Percentiles rank a stretch among this genome's conserved stretches.
phyloP scores from a whole-genome alignment of 1,140 invertebrate genomes.

The Drosophila lacteicornis region DNA sequence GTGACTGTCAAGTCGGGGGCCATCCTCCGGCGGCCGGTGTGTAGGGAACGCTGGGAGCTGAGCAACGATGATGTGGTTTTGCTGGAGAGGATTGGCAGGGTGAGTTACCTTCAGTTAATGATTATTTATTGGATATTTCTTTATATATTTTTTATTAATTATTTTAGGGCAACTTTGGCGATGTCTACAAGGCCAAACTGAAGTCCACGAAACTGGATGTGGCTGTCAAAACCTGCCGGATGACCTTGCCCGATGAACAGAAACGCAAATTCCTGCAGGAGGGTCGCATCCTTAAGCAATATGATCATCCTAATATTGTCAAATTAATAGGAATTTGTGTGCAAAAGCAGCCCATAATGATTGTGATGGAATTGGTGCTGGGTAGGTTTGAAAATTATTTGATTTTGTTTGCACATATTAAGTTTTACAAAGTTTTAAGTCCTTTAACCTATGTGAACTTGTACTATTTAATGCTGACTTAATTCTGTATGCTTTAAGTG shows the following conservation, averaged over 20 bases:
- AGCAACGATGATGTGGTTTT: slow-evolving; percentile 98
- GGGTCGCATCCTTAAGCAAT: slow-evolving; percentile 97
- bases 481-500: background rate
- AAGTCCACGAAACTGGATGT: slow-evolving; percentile 93
- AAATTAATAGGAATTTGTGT: slow-evolving; percentile 99
- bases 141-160: background rate
- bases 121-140: background rate
- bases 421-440: background rate
- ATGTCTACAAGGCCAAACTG: slow-evolving; percentile 96
- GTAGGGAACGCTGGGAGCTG: slow-evolving; percentile 97
- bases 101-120: slow-evolving; percentile 85
- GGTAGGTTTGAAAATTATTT: slow-evolving; percentile 25
- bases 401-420: background rate
- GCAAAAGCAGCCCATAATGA: slow-evolving; percentile 99
- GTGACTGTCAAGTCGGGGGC: slow-evolving; percentile 97
- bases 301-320: slow-evolving; percentile 98
- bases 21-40: slow-evolving; percentile 93
- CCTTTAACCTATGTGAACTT: background rate
- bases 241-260: slow-evolving; percentile 97
- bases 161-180: slow-evolving; percentile 97
- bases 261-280: slow-evolving; percentile 98
- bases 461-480: background rate
- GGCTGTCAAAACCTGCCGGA: slow-evolving; percentile 97
- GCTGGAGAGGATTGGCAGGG: slow-evolving; percentile 97
- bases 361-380: slow-evolving; percentile 94